Evolutionary conservation across 1,140 invertebrate genomes (phyloP), one percentile per base, ranked within the genome.

Genomic region (Doryteuthis pealeii): DNA sequence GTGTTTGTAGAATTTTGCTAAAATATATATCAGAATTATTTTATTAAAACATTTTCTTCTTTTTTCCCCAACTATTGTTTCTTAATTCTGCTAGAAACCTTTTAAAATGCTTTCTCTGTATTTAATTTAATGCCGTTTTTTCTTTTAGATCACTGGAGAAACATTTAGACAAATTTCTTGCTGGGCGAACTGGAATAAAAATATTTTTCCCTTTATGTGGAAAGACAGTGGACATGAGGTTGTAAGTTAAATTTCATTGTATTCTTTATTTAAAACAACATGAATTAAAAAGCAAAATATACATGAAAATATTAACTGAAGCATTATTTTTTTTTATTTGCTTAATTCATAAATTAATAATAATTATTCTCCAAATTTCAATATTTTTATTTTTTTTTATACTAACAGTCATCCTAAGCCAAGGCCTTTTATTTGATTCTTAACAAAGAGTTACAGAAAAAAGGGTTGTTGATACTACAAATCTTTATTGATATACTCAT

Each of bases 201-300:
- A 70, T 80, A 32, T 80, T 80, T 18, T 32, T 79, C n/a, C 79
- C 79, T 2, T 33, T 80, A 15, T 80, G 79, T 79, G 79, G 79
- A 32, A 80, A 80, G 74, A 22, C 77, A 28, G 14, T 79, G 28
- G 79, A 80, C 33, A 80, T 80, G 65, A 80, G 76, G 77, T 76
- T 74, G 79, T 80, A 73, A 75, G 71, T 26, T 15, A 22, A 12
- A 62, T 62, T n/a, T 2, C 18, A 58, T 58, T 2, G 22, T 49
- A 12, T 22, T 49, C 12, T 14, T 15, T 12, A 15, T 49, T 15
- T 12, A 22, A 49, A 22, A 49, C 22, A 15, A 49, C 45, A 1
- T 49, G 45, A 49, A 49, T 1, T 15, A 12, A 12, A 15, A 15
- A 49, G 0, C 12, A 49, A 49, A 49, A 49, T 0, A 49, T 15